Evolutionary conservation across 2,888 invertebrate species (phyloP).

Genomic region (Physocephala rufipes): DNA sequence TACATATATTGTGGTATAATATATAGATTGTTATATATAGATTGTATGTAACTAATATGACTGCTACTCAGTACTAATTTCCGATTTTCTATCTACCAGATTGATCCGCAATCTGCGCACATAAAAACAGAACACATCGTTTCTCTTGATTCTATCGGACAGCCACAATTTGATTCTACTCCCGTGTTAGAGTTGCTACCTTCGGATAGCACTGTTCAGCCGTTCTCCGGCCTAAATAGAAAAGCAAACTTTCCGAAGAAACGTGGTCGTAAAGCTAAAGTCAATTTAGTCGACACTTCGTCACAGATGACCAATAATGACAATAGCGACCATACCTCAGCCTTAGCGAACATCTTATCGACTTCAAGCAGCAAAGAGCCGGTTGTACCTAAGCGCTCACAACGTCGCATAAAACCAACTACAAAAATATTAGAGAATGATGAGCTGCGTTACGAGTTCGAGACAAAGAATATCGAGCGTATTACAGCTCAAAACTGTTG

Average conservation of each 20-base stretch:
- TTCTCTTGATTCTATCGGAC: background rate
- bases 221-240: slow-evolving; percentile 37
- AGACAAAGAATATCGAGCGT: slow-evolving; percentile 70
- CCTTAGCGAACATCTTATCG: slow-evolving; percentile 62
- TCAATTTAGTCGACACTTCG: slow-evolving; percentile 36
- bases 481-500: slow-evolving; percentile 63
- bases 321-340: slow-evolving; percentile 33
- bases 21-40: too few relatives aligned
- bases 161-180: background rate
- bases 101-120: slow-evolving; percentile 47
- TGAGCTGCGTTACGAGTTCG: slow-evolving; percentile 70
- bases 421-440: slow-evolving; percentile 75
- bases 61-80: slow-evolving; percentile 9
- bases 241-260: slow-evolving; percentile 63
- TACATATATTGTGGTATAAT: background rate
- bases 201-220: slow-evolving; percentile 2
- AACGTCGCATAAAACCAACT: slow-evolving; percentile 74
- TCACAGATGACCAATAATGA: slow-evolving; percentile 9
- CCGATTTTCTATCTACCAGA: slow-evolving; percentile 27
- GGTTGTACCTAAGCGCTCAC: slow-evolving; percentile 65
- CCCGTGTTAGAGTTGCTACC: background rate
- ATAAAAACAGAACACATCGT: slow-evolving; percentile 48
- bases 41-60: too few relatives aligned
- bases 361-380: slow-evolving; percentile 57
- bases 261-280: slow-evolving; percentile 63